Percentiles rank a stretch among this genome's conserved stretches.
Conservation (phyloP, 1,140 invertebrate species). For the Drosophila sturtevanti region DNA sequence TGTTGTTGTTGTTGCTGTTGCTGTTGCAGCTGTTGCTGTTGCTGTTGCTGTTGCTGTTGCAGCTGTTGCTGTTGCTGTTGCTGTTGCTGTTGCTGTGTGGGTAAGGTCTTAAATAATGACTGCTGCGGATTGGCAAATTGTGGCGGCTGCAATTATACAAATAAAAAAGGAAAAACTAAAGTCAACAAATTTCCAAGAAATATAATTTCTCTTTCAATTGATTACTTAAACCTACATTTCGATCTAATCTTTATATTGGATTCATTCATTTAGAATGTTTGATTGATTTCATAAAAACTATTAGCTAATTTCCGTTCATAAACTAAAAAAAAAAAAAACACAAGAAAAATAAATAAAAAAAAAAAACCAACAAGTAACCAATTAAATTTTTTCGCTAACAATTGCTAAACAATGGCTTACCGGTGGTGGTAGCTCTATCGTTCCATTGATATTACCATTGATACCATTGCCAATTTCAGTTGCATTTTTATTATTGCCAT, state of each 20-base stretch:
- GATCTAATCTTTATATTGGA: no score
- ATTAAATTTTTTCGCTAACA: background rate
- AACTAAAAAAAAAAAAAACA: no score
- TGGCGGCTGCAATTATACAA: conserved; percentile 82
- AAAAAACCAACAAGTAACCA: no score
- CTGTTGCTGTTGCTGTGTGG: background rate
- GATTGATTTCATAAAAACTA: no score
- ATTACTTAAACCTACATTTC: no score
- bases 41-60: conserved; percentile 33
- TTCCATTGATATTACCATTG: conserved; percentile 37
- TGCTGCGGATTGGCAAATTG: conserved; percentile 68
- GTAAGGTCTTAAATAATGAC: background rate
- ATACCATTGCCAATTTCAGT: no score
- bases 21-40: conserved; percentile 9
- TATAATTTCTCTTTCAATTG: no score
- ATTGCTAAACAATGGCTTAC: conserved; percentile 84
- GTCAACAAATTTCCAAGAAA: no score
- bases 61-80: conserved; percentile 35
- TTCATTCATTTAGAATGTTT: no score
- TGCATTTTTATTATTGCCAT: conserved; percentile 44
- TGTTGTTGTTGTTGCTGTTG: conserved; percentile 20
- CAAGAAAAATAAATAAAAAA: background rate
- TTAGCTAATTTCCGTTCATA: no score
- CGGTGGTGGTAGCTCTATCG: conserved; percentile 83
- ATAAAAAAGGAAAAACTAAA: background rate